Conservation (phyloP, 2,888 invertebrate species). For the Drosophila kokeensis region DNA sequence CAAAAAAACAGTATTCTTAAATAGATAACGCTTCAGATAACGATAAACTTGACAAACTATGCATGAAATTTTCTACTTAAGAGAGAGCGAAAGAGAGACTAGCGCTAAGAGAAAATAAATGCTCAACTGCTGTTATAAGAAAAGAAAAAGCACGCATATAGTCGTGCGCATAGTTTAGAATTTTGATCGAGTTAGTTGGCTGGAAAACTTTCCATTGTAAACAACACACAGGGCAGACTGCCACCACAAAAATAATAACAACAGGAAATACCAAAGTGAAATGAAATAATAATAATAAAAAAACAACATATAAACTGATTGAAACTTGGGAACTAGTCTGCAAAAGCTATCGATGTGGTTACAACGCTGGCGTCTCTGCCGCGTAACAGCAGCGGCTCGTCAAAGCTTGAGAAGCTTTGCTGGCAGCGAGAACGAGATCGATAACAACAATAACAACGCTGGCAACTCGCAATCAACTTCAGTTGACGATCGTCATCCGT, state of each 20-base stretch:
- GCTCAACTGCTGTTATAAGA: slow-evolving; percentile 15
- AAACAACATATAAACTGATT: slow-evolving; percentile 17
- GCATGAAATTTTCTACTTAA: neutral
- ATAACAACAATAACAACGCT: slow-evolving; percentile 11
- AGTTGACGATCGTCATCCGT: slow-evolving; percentile 86
- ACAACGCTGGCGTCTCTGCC: slow-evolving; percentile 32
- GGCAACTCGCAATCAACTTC: slow-evolving; percentile 14
- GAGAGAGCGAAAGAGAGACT: slow-evolving; percentile 1
- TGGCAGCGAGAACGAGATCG: slow-evolving; percentile 3
- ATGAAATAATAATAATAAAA: slow-evolving; percentile 4
- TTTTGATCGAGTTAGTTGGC: slow-evolving; percentile 50
- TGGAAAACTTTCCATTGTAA: slow-evolving; percentile 61
- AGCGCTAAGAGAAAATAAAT: slow-evolving; percentile 21
- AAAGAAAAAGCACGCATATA: slow-evolving; percentile 45
- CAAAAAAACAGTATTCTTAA: neutral
- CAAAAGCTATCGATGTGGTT: slow-evolving; percentile 47
- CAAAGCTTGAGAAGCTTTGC: slow-evolving; percentile 64
- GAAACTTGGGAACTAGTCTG: neutral
- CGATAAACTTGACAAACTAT: slow-evolving; percentile 7
- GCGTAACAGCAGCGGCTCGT: slow-evolving; percentile 18
- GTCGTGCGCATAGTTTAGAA: slow-evolving; percentile 11
- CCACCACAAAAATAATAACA: slow-evolving; percentile 1
- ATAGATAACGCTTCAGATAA: slow-evolving; percentile 12
- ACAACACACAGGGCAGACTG: slow-evolving; percentile 19
- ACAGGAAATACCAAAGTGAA: slow-evolving; percentile 21